phyloP scores from a whole-genome alignment of 1,140 invertebrate genomes.

The Drosophila arawakana region DNA sequence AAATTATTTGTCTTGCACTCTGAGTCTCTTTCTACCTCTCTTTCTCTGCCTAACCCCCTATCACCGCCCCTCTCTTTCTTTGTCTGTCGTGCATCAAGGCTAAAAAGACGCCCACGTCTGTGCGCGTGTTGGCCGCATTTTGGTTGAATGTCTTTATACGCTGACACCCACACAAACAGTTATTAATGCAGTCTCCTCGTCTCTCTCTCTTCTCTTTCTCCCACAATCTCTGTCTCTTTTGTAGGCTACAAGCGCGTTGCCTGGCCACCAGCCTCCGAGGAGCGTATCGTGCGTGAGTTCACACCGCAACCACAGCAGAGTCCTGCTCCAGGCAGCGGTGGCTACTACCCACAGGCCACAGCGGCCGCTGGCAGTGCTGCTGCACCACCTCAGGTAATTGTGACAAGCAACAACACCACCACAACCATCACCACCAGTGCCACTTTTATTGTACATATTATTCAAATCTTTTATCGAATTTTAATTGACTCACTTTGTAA shows the following conservation, averaged over 20 bases:
- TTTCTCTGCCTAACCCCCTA: background rate
- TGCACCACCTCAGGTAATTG: conserved; percentile 68
- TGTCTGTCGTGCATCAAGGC: conserved; percentile 51
- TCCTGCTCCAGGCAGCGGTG: conserved; percentile 62
- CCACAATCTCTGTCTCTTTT: background rate
- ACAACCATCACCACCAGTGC: background rate
- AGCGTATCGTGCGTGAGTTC: conserved; percentile 86
- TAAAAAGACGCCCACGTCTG: conserved; percentile 64
- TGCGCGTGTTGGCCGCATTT: conserved; percentile 73
- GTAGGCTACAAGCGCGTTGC: conserved; percentile 91
- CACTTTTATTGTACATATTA: conserved; percentile 38
- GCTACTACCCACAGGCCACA: conserved; percentile 62
- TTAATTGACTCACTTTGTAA: conserved; percentile 49
- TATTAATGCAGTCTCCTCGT: conserved; percentile 29
- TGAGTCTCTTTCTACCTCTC: conserved; percentile 17
- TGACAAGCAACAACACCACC: background rate
- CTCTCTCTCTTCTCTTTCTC: background rate
- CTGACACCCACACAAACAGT: conserved; percentile 8
- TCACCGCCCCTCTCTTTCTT: background rate
- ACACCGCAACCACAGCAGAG: conserved; percentile 85
- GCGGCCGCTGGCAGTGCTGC: conserved; percentile 32
- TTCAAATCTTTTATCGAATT: conserved; percentile 6
- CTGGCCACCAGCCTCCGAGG: conserved; percentile 91
- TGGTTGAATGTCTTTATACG: conserved; percentile 65
- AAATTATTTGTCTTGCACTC: conserved; percentile 68